Base-by-base conservation (phyloP, 2,113 vertebrate species). In the Lipotes vexillifer region DNA sequence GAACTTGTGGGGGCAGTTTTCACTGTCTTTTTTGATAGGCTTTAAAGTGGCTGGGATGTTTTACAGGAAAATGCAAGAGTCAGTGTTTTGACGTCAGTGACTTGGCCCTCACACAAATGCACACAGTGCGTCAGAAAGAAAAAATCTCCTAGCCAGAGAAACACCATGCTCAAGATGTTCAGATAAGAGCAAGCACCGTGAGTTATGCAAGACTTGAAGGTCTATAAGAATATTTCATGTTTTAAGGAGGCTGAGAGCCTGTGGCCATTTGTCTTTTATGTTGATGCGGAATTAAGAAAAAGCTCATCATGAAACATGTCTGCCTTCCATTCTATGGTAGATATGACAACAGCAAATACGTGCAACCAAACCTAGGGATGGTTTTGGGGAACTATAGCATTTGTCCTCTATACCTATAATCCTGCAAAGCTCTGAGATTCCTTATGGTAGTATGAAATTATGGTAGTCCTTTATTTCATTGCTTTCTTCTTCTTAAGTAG, bases 41-140 rank as follows among this genome's bases (percentile, higher is more conserved):
- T 93, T 82, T 31, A 15, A 96, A 96, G 66, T 8, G 55, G 85
- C 5, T 3, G 0, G 6, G 36, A 29, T 33, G 82, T 49, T 93
- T 85, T 82, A 52, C 5, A 27, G 3, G 31, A 97, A 97, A 97
- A 88, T 1, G 1, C 44, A 87, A 77, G 41, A 65, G 20, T 52
- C 33, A 92, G 55, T 88, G 72, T 93, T 95, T 94, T 96, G 85
- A 96, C 68, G 15, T 97, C 66, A 95, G 8, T 81, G 36, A 97
- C 41, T 65, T 77, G 41, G 27, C 29, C 63, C 75, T 95, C 65
- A 80, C 38, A 78, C 36, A 80, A 78, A 71, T 72, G 38, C 38
- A 82, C 57, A 85, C 25, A 90, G 59, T 74, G 46, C 11, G 49
- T 44, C 3, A 57, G 31, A 11, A 82, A 87, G 15, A 17, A 87